A percentile compares a stretch with the other conserved stretches of the same genome.
These are phyloP conservation scores for Brachyptera risi DNA, from an alignment of 2,888 invertebrate genomes.

Conservation along the genomic window DNA sequence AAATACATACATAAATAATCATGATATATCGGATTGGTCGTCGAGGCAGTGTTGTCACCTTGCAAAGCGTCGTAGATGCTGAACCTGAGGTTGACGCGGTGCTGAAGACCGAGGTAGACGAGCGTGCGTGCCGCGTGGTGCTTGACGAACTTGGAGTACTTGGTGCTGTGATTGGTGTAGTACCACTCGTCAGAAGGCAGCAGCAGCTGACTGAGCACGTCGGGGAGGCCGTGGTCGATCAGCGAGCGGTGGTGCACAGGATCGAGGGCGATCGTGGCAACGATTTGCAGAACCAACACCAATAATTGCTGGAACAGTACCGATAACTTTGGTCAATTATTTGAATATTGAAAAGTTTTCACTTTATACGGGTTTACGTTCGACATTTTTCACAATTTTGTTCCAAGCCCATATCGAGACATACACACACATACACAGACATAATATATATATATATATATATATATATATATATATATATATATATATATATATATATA, in stretches of 20 bases:
- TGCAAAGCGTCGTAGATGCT: conserved; percentile 54
- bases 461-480: too few species aligned
- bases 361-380: too few species aligned
- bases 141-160: conserved; percentile 59
- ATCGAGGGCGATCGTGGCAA: conserved; percentile 55
- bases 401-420: too few species aligned
- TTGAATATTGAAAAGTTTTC: too few species aligned
- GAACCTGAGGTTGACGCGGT: conserved; percentile 55
- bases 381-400: too few species aligned
- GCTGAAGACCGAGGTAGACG: conserved; percentile 59
- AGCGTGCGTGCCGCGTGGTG: conserved; percentile 60
- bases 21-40: too few species aligned
- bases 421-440: too few species aligned
- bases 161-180: conserved; percentile 62
- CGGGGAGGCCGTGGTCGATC: conserved; percentile 55
- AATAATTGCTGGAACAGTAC: conserved; percentile 52
- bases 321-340: neutral
- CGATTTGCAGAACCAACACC: conserved; percentile 56
- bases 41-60: too few species aligned
- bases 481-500: too few species aligned
- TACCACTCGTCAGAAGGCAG: conserved; percentile 64
- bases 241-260: conserved; percentile 52
- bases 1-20: too few species aligned
- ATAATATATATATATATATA: too few species aligned
- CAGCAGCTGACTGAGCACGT: conserved; percentile 56